Conservation (phyloP, 2,113 vertebrate genomes). For the Semnornis frantzii region DNA sequence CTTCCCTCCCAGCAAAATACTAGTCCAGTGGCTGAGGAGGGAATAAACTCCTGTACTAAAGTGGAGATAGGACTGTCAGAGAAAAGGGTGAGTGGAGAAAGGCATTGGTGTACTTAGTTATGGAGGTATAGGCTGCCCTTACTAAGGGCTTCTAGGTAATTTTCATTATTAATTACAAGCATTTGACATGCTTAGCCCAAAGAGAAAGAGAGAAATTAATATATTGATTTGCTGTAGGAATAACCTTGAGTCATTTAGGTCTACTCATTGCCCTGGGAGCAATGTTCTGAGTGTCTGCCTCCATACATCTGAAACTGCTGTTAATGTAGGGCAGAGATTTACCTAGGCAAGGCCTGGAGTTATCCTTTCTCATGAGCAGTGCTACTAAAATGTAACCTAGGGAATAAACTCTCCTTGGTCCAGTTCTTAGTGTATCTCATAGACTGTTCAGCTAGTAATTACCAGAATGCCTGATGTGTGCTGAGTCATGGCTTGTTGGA, state of each 20-base stretch:
- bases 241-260: background rate
- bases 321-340: background rate
- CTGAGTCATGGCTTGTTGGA: constrained; percentile 39
- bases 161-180: background rate
- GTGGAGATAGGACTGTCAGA: background rate
- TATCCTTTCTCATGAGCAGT: background rate
- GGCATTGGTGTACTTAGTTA: background rate
- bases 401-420: background rate
- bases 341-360: background rate
- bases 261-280: background rate
- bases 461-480: background rate
- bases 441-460: background rate
- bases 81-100: background rate
- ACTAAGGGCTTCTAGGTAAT: background rate
- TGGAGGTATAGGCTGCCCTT: background rate
- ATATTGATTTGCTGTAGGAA: background rate
- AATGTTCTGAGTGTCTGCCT: background rate
- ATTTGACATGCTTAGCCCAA: background rate
- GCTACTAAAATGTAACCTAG: background rate
- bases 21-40: background rate
- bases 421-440: background rate
- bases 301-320: background rate
- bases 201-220: background rate
- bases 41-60: background rate
- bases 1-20: background rate